Conservation (phyloP, 2,888 invertebrate genomes). For the Stramonita haemastoma region DNA sequence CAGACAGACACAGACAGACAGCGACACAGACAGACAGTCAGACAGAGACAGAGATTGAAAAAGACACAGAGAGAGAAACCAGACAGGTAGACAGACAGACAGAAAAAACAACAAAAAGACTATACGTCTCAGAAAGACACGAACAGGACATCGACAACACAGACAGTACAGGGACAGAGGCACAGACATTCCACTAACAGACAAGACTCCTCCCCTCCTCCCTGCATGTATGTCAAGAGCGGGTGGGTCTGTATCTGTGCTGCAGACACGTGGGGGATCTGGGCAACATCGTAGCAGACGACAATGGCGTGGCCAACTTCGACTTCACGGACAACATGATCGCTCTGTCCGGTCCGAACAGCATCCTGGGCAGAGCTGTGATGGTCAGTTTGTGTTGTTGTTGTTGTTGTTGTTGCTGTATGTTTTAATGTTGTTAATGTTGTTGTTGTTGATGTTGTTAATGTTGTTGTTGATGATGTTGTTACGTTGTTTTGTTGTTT, state of each 20-base stretch:
- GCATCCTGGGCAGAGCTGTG: slow-evolving; percentile 75
- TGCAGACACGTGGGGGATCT: slow-evolving; percentile 92
- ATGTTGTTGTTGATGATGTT: too few relatives aligned
- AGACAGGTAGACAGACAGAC: not conserved
- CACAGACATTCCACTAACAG: too few relatives aligned
- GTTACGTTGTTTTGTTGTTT: too few relatives aligned
- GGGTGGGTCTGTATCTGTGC: not conserved
- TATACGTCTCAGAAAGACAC: too few relatives aligned
- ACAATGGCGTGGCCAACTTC: slow-evolving; percentile 62
- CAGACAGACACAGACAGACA: not conserved
- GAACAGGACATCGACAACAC: too few relatives aligned
- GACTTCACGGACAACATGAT: slow-evolving; percentile 69
- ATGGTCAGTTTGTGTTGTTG: slow-evolving; percentile 62
- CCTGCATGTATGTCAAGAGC: too few relatives aligned
- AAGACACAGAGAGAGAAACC: not conserved
- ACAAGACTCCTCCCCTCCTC: too few relatives aligned
- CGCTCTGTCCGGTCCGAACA: slow-evolving; percentile 68
- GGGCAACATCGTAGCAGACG: slow-evolving; percentile 80
- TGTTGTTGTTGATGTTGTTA: too few relatives aligned
- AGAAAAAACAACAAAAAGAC: not conserved
- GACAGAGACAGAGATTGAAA: not conserved
- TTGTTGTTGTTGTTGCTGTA: too few relatives aligned
- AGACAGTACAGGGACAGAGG: too few relatives aligned
- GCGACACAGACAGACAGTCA: not conserved
- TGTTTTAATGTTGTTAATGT: too few relatives aligned